Percentiles rank a stretch among this genome's conserved stretches.
Evolutionary conservation across 2,888 invertebrate genomes (phyloP).

Genomic region (Lamellibrachia columna): DNA sequence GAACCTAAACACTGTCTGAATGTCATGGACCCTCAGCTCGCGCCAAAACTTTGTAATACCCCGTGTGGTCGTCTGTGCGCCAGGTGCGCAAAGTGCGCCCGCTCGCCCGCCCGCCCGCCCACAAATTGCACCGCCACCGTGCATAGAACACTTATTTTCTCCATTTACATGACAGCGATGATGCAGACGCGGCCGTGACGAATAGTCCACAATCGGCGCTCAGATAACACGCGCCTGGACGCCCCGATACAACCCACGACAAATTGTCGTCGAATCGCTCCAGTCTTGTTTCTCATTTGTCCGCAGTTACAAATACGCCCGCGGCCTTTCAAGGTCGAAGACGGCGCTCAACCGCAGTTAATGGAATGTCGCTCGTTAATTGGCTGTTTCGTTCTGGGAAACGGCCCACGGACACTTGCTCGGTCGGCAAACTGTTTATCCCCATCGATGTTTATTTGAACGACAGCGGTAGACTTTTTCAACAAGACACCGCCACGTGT

Average conservation of each 20-base stretch:
- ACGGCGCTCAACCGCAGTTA: not conserved
- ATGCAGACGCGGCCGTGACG: not conserved
- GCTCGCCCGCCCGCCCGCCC: not conserved
- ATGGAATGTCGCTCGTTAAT: slow-evolving; percentile 11
- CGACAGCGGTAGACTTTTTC: not conserved
- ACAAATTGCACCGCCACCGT: not conserved
- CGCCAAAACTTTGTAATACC: not conserved
- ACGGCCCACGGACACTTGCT: not conserved
- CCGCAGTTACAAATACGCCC: not conserved
- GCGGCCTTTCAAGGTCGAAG: not conserved
- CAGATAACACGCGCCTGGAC: not conserved
- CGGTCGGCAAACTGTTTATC: not conserved
- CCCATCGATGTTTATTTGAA: not conserved
- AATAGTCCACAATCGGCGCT: not conserved
- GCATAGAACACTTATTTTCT: not conserved
- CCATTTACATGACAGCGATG: not conserved
- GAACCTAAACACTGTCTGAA: not conserved
- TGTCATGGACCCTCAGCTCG: not conserved
- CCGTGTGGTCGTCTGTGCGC: not conserved
- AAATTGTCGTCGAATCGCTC: not conserved
- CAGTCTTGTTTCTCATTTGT: slow-evolving; percentile 6
- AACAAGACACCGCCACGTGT: not conserved
- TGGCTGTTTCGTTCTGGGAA: slow-evolving; percentile 3
- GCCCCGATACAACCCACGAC: not conserved
- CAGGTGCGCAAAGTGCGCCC: no score